phyloP scores from a whole-genome alignment of 2,797 vertebrate species.

The Columba guinea region DNA sequence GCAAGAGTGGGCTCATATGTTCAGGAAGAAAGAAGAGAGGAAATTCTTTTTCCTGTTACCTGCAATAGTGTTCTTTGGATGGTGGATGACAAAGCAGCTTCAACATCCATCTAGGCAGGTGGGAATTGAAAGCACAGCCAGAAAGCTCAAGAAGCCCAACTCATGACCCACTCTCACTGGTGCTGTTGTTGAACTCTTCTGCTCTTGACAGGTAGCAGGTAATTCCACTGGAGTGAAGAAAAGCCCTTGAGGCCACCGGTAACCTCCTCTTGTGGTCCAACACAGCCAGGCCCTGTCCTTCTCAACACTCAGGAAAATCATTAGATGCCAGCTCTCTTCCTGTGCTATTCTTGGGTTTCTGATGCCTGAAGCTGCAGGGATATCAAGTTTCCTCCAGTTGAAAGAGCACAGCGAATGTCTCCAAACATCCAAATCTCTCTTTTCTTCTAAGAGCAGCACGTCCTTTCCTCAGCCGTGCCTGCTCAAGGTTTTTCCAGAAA shows the following conservation, averaged over 20 bases:
- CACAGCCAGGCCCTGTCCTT: not conserved
- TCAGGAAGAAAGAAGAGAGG: not conserved
- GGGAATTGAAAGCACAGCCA: not conserved
- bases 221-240: not conserved
- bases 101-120: not conserved
- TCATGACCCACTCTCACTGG: fast-evolving
- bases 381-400: not conserved
- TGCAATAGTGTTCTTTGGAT: not conserved
- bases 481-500: not conserved
- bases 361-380: not conserved
- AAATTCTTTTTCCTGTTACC: not conserved
- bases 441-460: not conserved
- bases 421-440: not conserved
- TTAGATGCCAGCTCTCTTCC: not conserved
- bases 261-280: not conserved
- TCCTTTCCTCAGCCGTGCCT: not conserved
- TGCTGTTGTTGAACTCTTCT: not conserved
- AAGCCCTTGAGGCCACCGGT: not conserved
- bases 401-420: not conserved
- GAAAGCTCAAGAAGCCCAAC: not conserved
- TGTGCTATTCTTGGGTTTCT: not conserved
- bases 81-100: not conserved
- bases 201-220: not conserved
- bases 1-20: not conserved
- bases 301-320: not conserved